Conservation (phyloP, 2,797 vertebrate species). For the Neostethus bicornis region DNA sequence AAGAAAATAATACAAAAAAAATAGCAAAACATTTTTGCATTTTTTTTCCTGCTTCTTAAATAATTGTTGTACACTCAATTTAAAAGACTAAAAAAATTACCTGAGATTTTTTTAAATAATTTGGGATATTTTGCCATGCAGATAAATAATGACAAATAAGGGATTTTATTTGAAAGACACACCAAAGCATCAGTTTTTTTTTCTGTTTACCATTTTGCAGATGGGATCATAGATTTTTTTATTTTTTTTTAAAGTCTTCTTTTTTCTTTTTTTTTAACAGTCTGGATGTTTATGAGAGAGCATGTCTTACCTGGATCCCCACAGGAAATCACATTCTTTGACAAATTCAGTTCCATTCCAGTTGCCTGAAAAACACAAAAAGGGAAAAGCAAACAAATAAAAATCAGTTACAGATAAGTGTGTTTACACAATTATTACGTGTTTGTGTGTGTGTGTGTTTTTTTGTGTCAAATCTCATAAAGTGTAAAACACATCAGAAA, state of each 20-base stretch:
- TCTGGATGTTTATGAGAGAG: neutral
- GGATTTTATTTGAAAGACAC: neutral
- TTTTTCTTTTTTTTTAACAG: neutral
- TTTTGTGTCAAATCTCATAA: too few relatives aligned
- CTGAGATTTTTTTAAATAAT: conserved; percentile 1
- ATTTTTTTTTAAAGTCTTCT: neutral
- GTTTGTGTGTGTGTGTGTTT: too few relatives aligned
- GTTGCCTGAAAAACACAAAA: conserved; percentile 64
- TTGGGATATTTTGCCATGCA: conserved; percentile 7
- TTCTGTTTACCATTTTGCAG: neutral
- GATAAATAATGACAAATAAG: neutral
- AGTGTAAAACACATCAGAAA: too few relatives aligned
- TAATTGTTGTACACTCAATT: too few relatives aligned
- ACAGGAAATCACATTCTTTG: conserved; percentile 74
- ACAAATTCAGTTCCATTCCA: conserved; percentile 82
- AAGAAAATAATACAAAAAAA: neutral
- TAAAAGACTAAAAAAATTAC: neutral
- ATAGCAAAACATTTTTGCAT: conserved; percentile 2
- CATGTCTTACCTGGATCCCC: conserved; percentile 66
- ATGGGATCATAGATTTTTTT: neutral
- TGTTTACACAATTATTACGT: too few relatives aligned
- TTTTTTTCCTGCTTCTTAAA: neutral
- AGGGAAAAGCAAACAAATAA: neutral
- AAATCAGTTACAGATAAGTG: too few relatives aligned
- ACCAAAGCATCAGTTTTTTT: neutral